phyloP scores from a whole-genome alignment of 2,888 invertebrate genomes.

The Congeria kusceri region DNA sequence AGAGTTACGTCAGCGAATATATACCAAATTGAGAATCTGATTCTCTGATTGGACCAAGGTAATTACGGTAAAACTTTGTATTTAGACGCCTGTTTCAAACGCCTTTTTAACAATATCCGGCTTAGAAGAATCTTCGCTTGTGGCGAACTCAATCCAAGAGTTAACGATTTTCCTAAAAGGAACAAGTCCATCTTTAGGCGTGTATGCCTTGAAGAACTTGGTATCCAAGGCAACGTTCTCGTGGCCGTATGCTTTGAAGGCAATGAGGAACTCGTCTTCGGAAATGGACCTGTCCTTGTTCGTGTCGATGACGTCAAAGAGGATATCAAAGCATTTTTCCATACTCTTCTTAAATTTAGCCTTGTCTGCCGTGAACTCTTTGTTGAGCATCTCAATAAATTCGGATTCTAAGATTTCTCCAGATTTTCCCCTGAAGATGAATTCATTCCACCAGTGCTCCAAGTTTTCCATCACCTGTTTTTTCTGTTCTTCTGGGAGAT shows the following conservation, averaged over 20 bases:
- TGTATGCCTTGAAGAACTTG: conserved; percentile 52
- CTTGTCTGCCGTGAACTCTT: conserved; percentile 39
- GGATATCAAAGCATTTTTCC: conserved; percentile 48
- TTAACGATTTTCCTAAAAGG: conserved; percentile 50
- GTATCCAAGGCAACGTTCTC: conserved; percentile 54
- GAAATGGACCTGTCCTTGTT: conserved; percentile 58
- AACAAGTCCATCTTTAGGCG: conserved; percentile 43
- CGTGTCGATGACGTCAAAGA: conserved; percentile 64
- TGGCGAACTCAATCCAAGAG: conserved; percentile 56
- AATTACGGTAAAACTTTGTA: too few relatives aligned
- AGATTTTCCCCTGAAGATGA: conserved; percentile 39
- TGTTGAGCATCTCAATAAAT: conserved; percentile 37
- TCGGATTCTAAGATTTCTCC: conserved; percentile 53
- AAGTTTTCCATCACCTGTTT: conserved; percentile 46
- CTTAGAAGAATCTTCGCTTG: conserved; percentile 41
- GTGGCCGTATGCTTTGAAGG: conserved; percentile 63
- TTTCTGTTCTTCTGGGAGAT: conserved; percentile 52
- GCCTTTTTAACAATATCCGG: conserved; percentile 49
- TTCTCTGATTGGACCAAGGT: too few relatives aligned
- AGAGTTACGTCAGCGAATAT: too few relatives aligned
- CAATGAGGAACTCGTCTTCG: conserved; percentile 60
- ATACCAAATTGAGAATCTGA: too few relatives aligned
- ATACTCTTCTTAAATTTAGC: conserved; percentile 38
- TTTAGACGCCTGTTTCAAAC: conserved; percentile 33
- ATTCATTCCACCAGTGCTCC: conserved; percentile 58